Base-by-base conservation (phyloP, 1,140 invertebrate species). In the Drosophila pachea region DNA sequence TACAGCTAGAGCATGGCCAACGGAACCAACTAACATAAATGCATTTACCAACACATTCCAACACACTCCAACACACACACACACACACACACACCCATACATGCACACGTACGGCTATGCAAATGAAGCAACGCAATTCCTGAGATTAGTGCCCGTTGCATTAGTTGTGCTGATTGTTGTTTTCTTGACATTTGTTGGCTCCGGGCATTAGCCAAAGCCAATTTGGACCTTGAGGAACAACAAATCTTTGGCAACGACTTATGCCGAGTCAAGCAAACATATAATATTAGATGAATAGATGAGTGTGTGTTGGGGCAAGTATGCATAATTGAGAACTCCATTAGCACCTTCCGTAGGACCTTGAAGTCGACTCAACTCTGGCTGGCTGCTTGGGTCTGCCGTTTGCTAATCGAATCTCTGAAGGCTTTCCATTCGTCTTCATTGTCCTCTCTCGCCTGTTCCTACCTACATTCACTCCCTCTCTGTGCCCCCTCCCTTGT, bases 61-160 rank as follows among this genome's bases (percentile, higher is more conserved):
- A 42, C 12, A 11, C 35, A 56, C 6, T 8, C 49, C 8, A 33
- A 54, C 32, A 11, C 7, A 56, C n/a, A 36, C 63, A 65, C 29
- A 42, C 32, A 31, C 29, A 65, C 31, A 42, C 12, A 11, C 35
- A 56, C 6, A 12, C 49, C 8, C 52, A 54, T 14, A 11, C 7
- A 56, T 6, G 7, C 35, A 56, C 31, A 43, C 16, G 12, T 7
- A 36, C 8, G 56, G 14, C 11, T 48, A 66, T 73, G 76, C 73
- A 73, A 76, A 77, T 77, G 56, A 58, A 48, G 40, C 55, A 78
- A 66, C 43, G 69, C 71, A 82, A 83, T 78, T 75, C 68, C 78
- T 78, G 53, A 73, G 79, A 83, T 82, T 82, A 78, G 61, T 75
- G 50, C 54, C 48, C 54, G 29, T 50, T 72, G 67, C 49, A 42